Evolutionary conservation across 2,113 vertebrate species (phyloP).

Genomic region (Rhizomys pruinosus): DNA sequence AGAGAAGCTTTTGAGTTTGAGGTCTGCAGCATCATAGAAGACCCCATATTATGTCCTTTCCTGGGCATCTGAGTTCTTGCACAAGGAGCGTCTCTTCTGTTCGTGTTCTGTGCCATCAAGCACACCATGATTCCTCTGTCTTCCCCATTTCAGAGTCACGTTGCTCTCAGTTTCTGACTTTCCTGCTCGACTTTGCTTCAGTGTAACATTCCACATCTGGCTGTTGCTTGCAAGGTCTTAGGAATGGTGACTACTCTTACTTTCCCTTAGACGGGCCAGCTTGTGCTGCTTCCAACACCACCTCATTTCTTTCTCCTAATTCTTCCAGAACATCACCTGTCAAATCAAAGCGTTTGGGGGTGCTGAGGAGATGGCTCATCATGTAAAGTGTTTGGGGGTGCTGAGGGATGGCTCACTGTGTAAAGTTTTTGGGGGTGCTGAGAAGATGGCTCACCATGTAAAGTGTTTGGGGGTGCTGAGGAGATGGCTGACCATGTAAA

Average conservation of each 20-base stretch:
- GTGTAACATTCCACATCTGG: background rate
- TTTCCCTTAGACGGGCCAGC: background rate
- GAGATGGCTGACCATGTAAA: background rate
- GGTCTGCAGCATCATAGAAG: background rate
- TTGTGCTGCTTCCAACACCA: background rate
- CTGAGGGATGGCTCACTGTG: background rate
- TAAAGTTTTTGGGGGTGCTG: background rate
- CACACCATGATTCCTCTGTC: background rate
- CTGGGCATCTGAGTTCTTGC: background rate
- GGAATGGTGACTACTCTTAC: background rate
- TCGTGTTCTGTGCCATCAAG: background rate
- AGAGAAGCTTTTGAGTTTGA: background rate
- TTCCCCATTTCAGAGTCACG: constrained; percentile 30
- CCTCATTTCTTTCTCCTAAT: background rate
- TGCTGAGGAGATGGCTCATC: background rate
- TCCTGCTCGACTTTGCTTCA: background rate
- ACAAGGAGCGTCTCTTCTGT: background rate
- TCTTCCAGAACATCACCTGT: background rate
- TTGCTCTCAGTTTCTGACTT: background rate
- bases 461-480: background rate
- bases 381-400: too few species aligned
- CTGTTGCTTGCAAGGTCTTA: background rate
- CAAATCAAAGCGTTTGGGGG: background rate
- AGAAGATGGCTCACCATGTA: background rate
- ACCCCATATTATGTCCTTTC: background rate